Percentiles rank a stretch among this genome's conserved stretches.
Conservation (phyloP, 2,797 vertebrate species). For the Tolypeutes matacus region DNA sequence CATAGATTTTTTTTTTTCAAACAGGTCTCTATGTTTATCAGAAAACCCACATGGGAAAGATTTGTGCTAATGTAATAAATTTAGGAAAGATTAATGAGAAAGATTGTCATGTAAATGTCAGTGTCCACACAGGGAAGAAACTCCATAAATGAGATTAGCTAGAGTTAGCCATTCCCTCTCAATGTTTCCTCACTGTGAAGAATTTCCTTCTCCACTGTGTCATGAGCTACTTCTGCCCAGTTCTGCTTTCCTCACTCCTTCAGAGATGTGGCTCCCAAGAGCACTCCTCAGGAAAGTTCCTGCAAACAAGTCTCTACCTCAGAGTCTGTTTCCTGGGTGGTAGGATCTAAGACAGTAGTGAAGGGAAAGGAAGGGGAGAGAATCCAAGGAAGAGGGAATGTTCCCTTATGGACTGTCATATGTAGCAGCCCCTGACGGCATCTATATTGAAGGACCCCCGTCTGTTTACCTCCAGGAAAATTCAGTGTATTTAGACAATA, state of each 20-base stretch:
- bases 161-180: neutral
- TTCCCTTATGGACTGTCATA: neutral
- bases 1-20: neutral
- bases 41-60: conserved; percentile 41
- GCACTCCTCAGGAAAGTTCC: neutral
- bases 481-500: neutral
- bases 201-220: neutral
- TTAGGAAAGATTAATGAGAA: conserved; percentile 50
- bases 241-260: neutral
- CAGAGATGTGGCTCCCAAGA: neutral
- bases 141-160: neutral
- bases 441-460: neutral
- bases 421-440: too few species aligned
- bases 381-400: neutral
- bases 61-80: conserved; percentile 36
- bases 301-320: neutral
- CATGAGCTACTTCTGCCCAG: neutral
- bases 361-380: neutral
- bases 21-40: conserved; percentile 8
- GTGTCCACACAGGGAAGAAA: neutral
- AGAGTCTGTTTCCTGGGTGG: neutral
- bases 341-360: neutral
- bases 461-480: neutral
- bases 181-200: neutral
- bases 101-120: neutral